These are phyloP conservation scores for Motacilla tschutschensis DNA, from an alignment of 2,113 vertebrate species.

Conservation along the genomic window DNA sequence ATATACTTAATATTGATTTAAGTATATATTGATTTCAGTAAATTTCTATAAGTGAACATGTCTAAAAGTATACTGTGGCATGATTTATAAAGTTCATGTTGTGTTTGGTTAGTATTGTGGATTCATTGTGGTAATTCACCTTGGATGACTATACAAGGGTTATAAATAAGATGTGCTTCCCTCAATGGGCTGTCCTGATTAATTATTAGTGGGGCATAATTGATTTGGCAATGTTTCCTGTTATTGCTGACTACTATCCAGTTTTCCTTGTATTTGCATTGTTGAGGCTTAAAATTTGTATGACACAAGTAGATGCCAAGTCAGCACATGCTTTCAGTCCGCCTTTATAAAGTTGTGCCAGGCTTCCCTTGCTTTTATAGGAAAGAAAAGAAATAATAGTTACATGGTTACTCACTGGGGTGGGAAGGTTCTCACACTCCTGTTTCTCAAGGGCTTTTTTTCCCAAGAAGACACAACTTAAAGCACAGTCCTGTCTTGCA, in stretches of 20 bases:
- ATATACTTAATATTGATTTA: neutral
- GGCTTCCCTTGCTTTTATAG: neutral
- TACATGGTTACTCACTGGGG: constrained; percentile 3
- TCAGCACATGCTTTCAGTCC: constrained; percentile 43
- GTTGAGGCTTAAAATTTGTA: constrained; percentile 16
- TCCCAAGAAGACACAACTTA: neutral
- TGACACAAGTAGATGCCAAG: constrained; percentile 13
- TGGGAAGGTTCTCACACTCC: neutral
- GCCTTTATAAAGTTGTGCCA: neutral
- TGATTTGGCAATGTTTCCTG: constrained; percentile 45
- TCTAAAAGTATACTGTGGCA: neutral
- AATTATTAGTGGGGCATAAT: constrained; percentile 20
- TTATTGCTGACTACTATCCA: constrained; percentile 26
- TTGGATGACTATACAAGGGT: neutral
- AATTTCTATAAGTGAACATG: neutral
- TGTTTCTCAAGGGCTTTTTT: constrained; percentile 1
- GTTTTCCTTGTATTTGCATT: constrained; percentile 34
- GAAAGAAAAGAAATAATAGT: constrained; percentile 8
- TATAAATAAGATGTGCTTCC: neutral
- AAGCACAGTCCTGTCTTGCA: neutral
- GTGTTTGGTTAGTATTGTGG: neutral
- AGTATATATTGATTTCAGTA: neutral
- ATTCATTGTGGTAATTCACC: neutral
- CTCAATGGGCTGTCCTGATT: constrained; percentile 24
- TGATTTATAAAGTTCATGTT: neutral